These are phyloP conservation scores for Mastacembelus armatus DNA, from an alignment of 2,797 vertebrate genomes.

Conservation along the genomic window DNA sequence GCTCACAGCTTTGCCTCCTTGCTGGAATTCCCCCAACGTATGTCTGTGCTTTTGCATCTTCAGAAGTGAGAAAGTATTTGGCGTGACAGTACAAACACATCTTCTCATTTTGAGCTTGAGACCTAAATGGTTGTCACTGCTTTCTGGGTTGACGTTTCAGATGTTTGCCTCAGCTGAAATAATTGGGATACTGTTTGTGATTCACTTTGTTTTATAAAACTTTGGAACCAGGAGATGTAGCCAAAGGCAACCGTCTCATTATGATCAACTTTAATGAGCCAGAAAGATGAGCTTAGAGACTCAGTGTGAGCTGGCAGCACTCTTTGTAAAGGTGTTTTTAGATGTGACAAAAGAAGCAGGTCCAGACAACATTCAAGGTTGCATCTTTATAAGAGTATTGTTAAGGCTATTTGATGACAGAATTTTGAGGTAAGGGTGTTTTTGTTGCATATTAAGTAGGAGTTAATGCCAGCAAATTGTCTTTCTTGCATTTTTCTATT, in stretches of 20 bases:
- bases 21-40: slow-evolving; percentile 24
- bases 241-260: slow-evolving; percentile 65
- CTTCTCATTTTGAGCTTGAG: slow-evolving; percentile 40
- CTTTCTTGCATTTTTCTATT: not conserved
- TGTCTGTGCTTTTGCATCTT: slow-evolving; percentile 36
- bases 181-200: slow-evolving; percentile 63
- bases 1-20: slow-evolving; percentile 36
- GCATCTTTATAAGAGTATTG: slow-evolving; percentile 24
- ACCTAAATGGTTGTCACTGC: slow-evolving; percentile 63
- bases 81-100: slow-evolving; percentile 52
- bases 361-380: slow-evolving; percentile 37
- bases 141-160: slow-evolving; percentile 50
- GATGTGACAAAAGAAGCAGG: slow-evolving; percentile 42
- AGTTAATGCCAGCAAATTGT: slow-evolving; percentile 1
- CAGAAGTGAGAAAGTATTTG: slow-evolving; percentile 40
- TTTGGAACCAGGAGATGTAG: slow-evolving; percentile 43
- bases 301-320: slow-evolving; percentile 21
- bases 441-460: slow-evolving; percentile 20
- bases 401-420: slow-evolving; percentile 35
- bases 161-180: slow-evolving; percentile 64
- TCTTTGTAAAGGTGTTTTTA: slow-evolving; percentile 51
- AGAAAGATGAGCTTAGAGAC: slow-evolving; percentile 43
- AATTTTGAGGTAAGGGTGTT: slow-evolving; percentile 21
- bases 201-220: slow-evolving; percentile 42
- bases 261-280: slow-evolving; percentile 70